Base-by-base conservation (phyloP, 2,888 invertebrate species). In the Tillus elongatus region DNA sequence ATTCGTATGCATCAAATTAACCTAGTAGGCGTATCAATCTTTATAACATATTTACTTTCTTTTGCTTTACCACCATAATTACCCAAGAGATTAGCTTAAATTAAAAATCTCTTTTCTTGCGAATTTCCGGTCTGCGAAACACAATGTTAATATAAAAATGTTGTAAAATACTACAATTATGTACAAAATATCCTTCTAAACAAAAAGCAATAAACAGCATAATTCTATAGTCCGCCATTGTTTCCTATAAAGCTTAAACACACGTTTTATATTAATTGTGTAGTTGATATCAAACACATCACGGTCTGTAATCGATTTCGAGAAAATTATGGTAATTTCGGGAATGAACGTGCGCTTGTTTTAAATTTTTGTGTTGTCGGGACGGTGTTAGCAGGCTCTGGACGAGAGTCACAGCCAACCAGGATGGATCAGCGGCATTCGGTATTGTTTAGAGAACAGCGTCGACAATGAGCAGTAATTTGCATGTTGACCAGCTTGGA, bases 281-380 rank as follows among this genome's bases (percentile, higher is more conserved):
- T 47, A 52, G 55, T 55, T 53, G 54, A 57, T 57, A 57, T 58
- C 58, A 57, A 55, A 57, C 57, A 56, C 57, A 56, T 57, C 51
- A 54, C 54, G 52, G 49, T 58, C 56, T 57, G 56, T 58, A 61
- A 63, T 63, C 62, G 62, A 63, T 61, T 63, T 61, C 50, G 46
- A 52, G 53, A 45, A 61, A 62, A 63, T 63, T 63, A 63, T 61
- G 61, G 61, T 63, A 61, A 63, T 63, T 60, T 61, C 42, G 49
- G 53, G 52, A 54, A 59, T 59, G 59, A 61, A 61, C 58, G 58
- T 59, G 53, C 51, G 55, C 24, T 6, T n/a, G 24, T 19, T 19
- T 19, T 19, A n/a, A 19, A 19, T 19, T 19, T 19, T 19, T 19
- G n/a, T n/a, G n/a, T n/a, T n/a, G n/a, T n/a, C n/a, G n/a, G n/a